These are phyloP conservation scores for Aspidoscelis tigris DNA, from an alignment of 2,113 vertebrate genomes.

Conservation along the genomic window DNA sequence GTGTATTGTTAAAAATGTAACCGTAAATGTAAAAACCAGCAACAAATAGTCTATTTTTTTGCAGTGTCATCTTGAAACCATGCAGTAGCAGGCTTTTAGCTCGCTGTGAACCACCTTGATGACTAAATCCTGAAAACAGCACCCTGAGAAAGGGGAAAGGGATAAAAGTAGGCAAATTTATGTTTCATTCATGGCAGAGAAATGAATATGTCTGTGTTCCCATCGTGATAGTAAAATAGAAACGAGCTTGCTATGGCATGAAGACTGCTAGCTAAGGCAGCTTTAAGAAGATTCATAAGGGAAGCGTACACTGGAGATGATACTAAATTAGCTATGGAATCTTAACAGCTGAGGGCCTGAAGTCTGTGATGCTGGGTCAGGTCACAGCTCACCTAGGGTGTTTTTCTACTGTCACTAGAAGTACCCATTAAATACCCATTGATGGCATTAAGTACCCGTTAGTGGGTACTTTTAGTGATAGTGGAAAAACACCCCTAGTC, in stretches of 20 bases:
- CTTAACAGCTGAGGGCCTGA: too few relatives aligned
- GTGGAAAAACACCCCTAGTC: too few relatives aligned
- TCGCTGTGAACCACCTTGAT: neutral
- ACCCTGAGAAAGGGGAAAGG: neutral
- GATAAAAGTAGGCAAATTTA: neutral
- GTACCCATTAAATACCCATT: too few relatives aligned
- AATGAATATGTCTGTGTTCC: neutral
- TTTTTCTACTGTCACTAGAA: too few relatives aligned
- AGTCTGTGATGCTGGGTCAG: too few relatives aligned
- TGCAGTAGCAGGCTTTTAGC: neutral
- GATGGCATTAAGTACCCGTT: too few relatives aligned
- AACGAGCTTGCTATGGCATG: neutral
- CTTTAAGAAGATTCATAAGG: neutral
- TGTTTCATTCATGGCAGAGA: neutral
- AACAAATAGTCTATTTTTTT: neutral
- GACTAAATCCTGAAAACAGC: neutral
- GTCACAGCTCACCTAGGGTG: too few relatives aligned
- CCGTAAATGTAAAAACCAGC: neutral
- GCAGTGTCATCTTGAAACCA: neutral
- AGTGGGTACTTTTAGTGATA: too few relatives aligned
- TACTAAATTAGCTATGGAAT: too few relatives aligned
- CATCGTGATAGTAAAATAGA: neutral
- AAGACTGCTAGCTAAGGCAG: neutral
- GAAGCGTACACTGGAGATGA: too few relatives aligned
- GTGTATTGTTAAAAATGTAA: neutral